Evolutionary conservation across 2,888 invertebrate species (phyloP).

Genomic region (Operophtera brumata): DNA sequence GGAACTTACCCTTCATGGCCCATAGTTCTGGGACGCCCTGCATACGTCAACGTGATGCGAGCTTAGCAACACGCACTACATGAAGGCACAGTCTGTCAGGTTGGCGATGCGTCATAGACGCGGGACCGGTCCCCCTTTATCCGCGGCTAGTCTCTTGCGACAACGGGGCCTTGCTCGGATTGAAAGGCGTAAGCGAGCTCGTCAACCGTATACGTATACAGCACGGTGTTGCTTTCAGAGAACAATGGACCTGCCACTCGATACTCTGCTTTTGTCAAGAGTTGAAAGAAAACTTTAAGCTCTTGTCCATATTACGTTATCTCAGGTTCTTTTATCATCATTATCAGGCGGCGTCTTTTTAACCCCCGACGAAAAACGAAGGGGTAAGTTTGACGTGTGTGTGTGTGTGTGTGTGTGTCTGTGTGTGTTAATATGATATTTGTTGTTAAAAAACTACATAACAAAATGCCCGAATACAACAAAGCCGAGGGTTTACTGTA

Average conservation of each 20-base stretch:
- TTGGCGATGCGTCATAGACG: conserved; percentile 58
- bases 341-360: background rate
- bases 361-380: too few relatives aligned
- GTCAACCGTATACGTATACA: conserved; percentile 45
- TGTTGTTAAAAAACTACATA: too few relatives aligned
- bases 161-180: conserved; percentile 57
- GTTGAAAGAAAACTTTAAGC: conserved; percentile 29
- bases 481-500: too few relatives aligned
- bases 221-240: conserved; percentile 63
- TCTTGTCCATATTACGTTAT: conserved; percentile 8
- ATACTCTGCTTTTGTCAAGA: conserved; percentile 32
- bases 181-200: conserved; percentile 59
- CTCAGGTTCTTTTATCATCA: background rate
- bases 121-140: conserved; percentile 66
- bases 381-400: too few relatives aligned
- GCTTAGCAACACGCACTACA: conserved; percentile 50
- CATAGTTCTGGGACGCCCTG: too few relatives aligned
- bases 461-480: too few relatives aligned
- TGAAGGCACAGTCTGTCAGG: conserved; percentile 52
- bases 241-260: conserved; percentile 57
- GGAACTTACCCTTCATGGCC: too few relatives aligned
- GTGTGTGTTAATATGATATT: too few relatives aligned
- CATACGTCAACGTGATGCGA: conserved; percentile 20
- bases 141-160: conserved; percentile 58
- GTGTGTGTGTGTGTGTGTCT: too few relatives aligned